These are phyloP conservation scores for Drosophila equinoxialis DNA, from an alignment of 1,140 invertebrate species.

Conservation along the genomic window DNA sequence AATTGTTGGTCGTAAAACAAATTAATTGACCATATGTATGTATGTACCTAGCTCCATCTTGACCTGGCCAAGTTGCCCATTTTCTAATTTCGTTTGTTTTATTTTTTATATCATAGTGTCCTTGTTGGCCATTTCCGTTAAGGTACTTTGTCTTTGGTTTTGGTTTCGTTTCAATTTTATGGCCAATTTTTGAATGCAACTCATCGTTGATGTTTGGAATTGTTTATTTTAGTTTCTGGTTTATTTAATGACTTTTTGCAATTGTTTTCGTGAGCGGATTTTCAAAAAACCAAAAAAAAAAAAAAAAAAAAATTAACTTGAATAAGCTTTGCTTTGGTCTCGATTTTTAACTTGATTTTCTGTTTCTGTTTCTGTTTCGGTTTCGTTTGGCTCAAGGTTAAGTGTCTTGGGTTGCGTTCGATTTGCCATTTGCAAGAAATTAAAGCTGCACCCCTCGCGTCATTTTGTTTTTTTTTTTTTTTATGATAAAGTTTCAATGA, in stretches of 20 bases:
- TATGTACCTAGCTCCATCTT: slow-evolving; percentile 5
- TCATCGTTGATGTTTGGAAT: slow-evolving; percentile 52
- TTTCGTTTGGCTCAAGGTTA: slow-evolving; percentile 65
- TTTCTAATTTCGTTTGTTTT: neutral
- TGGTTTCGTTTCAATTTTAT: slow-evolving; percentile 30
- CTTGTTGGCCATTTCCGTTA: slow-evolving; percentile 50
- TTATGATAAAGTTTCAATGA: slow-evolving; percentile 71
- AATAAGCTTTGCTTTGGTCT: slow-evolving; percentile 59
- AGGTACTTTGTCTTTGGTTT: slow-evolving; percentile 38
- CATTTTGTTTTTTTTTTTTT: slow-evolving; percentile 37
- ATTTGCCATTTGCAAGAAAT: slow-evolving; percentile 73
- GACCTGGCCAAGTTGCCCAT: neutral
- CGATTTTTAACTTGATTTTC: slow-evolving; percentile 4
- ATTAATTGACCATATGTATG: slow-evolving; percentile 65
- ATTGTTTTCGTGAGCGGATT: slow-evolving; percentile 81
- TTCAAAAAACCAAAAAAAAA: slow-evolving; percentile 21
- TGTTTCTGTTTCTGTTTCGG: slow-evolving; percentile 22
- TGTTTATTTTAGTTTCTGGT: slow-evolving; percentile 66
- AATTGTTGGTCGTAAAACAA: slow-evolving; percentile 70
- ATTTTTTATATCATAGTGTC: slow-evolving; percentile 27
- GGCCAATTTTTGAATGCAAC: slow-evolving; percentile 70
- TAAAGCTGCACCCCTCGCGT: slow-evolving; percentile 54
- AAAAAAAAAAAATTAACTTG: slow-evolving; percentile 60
- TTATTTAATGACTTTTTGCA: slow-evolving; percentile 80
- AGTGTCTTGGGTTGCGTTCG: slow-evolving; percentile 57